A percentile compares a stretch with the other conserved stretches of the same genome.
These are phyloP conservation scores for Euthynnus affinis DNA, from an alignment of 2,797 vertebrate species.

Conservation along the genomic window DNA sequence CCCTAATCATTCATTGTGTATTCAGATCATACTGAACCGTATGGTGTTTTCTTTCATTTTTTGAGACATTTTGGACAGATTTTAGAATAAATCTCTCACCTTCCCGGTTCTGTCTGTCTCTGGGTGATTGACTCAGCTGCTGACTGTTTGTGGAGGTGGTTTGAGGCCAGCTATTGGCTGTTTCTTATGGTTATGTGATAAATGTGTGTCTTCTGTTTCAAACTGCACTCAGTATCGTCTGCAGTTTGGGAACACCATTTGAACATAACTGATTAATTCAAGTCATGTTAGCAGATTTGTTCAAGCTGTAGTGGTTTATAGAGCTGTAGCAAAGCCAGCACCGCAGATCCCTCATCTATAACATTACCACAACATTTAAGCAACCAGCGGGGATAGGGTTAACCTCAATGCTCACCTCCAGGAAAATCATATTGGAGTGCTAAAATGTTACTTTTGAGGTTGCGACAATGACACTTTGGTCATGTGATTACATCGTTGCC, in stretches of 20 bases:
- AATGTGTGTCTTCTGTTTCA: slow-evolving; percentile 16
- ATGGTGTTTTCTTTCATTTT: slow-evolving; percentile 9
- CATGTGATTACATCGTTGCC: not conserved
- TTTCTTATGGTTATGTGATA: slow-evolving; percentile 31
- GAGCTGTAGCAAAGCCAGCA: not conserved
- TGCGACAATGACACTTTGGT: not conserved
- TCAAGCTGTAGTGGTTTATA: too few species aligned
- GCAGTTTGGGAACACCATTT: not conserved
- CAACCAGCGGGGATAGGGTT: not conserved
- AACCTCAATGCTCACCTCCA: not conserved
- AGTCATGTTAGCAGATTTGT: not conserved
- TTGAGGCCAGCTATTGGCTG: slow-evolving; percentile 35
- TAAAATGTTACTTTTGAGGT: not conserved
- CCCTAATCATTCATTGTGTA: not conserved
- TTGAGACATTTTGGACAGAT: not conserved
- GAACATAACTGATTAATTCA: not conserved
- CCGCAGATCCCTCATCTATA: not conserved
- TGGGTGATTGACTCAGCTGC: slow-evolving; percentile 31
- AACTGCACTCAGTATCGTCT: not conserved
- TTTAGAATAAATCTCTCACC: slow-evolving; percentile 15
- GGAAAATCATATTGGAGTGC: not conserved
- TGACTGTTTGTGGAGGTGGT: slow-evolving; percentile 22
- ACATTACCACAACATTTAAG: not conserved
- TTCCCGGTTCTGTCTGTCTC: slow-evolving; percentile 3
- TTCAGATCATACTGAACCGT: not conserved